Base-by-base conservation (phyloP, 2,797 vertebrate species). In the Intellagama lesueurii region DNA sequence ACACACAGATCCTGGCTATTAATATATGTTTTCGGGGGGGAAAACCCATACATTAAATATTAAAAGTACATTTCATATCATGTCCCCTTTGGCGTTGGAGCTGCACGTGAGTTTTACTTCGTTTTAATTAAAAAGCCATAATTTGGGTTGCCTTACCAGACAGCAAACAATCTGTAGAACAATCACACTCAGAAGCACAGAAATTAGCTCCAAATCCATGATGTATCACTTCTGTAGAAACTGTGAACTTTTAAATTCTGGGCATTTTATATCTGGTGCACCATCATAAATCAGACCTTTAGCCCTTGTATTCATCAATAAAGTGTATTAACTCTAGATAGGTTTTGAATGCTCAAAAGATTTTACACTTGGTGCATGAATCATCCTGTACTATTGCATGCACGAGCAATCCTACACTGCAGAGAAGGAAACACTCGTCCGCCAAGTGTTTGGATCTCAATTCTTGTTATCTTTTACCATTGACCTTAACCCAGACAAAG, bases 71-170 rank as follows among this genome's bases (percentile, higher is more conserved):
- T 4, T 56, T 56, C 56, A 9, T 52, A n/a, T 1, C 78, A 56
- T 56, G 30, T n/a, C 30, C 2, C 44, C 7, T 47, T 77, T 47
- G 26, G 3, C 44, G 9, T 47, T 77, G 11, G 40, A 77, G 40
- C 11, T 26, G 24, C 12, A 26, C 3, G 8, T 47, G 40, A 47
- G 35, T 77, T 47, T 44, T 28, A 28, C 44, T 44, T 40, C 11
- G 4, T 77, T 44, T 44, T 77, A 52, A 26, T 70, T 17, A 47
- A 6, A 77, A 86, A 87, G 28, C 81, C 8, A 89, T 1, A 8
- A 14, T 75, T 24, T 81, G 87, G 44, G n/a, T 82, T 94, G 94
- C 22, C 96, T 96, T 96, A 97, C 97, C 97, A 95, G 82, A 89
- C 95, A 93, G 89, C 92, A 94, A 89, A 87, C 91, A 83, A 88